Evolutionary conservation across 2,113 vertebrate species (phyloP).

Genomic region (Cyprinodon variegatus): DNA sequence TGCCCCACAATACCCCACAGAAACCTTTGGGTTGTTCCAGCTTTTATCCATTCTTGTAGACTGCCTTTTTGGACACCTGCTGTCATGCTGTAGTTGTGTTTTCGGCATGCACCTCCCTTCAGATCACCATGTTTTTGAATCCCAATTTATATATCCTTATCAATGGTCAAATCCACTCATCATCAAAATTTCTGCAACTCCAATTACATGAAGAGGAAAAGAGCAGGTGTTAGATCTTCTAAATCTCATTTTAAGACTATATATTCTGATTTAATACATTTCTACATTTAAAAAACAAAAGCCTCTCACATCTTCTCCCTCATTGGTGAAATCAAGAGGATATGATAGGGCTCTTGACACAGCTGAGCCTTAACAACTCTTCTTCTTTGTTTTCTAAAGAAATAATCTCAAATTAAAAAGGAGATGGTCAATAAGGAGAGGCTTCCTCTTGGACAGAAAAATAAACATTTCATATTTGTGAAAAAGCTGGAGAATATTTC

Average conservation of each 20-base stretch:
- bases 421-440: constrained; percentile 70
- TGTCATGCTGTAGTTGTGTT: constrained; percentile 17
- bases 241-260: constrained; percentile 51
- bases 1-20: constrained; percentile 29
- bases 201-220: constrained; percentile 59
- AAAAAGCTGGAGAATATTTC: constrained; percentile 50
- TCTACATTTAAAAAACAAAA: constrained; percentile 58
- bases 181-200: constrained; percentile 58
- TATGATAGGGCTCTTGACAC: constrained; percentile 74
- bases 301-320: constrained; percentile 53
- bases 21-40: constrained; percentile 51
- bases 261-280: constrained; percentile 62
- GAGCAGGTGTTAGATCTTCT: constrained; percentile 48
- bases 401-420: constrained; percentile 69
- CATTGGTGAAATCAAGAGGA: constrained; percentile 65
- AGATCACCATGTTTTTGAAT: constrained; percentile 46
- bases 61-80: constrained; percentile 29
- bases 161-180: constrained; percentile 67
- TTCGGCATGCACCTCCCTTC: constrained; percentile 38
- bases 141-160: constrained; percentile 50
- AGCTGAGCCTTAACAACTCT: constrained; percentile 60
- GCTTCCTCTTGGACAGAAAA: constrained; percentile 48
- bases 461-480: constrained; percentile 49
- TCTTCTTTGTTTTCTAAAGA: constrained; percentile 71
- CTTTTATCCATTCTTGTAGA: constrained; percentile 50